Evolutionary conservation across 2,888 invertebrate species (phyloP).

Genomic region (Ectropis crepuscularia): DNA sequence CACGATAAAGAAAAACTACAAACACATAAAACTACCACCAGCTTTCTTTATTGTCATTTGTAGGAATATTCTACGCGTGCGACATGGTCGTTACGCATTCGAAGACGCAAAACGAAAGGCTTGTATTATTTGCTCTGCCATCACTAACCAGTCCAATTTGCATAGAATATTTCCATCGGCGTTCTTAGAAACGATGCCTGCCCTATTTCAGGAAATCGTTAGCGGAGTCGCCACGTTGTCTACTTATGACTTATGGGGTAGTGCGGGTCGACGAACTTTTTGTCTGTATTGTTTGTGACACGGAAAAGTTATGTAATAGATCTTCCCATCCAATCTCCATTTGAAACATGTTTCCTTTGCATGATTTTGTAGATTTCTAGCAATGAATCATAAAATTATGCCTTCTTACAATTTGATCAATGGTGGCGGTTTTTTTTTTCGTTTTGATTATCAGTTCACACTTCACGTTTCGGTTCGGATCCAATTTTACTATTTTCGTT

Average conservation of each 20-base stretch:
- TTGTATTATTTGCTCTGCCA: neutral
- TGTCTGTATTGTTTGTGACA: slow-evolving; percentile 1
- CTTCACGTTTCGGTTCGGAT: too few species aligned
- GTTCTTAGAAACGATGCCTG: slow-evolving; percentile 28
- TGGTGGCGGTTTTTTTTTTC: too few species aligned
- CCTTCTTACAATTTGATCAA: too few species aligned
- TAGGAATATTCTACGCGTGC: too few species aligned
- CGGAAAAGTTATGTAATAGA: slow-evolving; percentile 4
- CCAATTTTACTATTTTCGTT: too few species aligned
- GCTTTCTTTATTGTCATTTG: too few species aligned
- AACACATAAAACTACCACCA: neutral
- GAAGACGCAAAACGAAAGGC: neutral
- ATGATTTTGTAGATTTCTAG: neutral
- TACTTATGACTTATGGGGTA: slow-evolving; percentile 27
- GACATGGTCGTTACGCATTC: too few species aligned
- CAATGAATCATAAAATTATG: neutral
- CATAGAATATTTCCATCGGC: slow-evolving; percentile 7
- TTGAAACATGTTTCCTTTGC: neutral
- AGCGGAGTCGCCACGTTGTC: slow-evolving; percentile 29
- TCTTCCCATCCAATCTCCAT: neutral
- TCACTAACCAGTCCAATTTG: neutral
- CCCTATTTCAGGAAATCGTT: slow-evolving; percentile 32
- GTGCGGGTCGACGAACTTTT: slow-evolving; percentile 24
- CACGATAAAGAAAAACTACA: neutral
- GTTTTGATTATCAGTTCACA: too few species aligned